Evolutionary conservation across 2,888 invertebrate genomes (phyloP).

Genomic region (Acanthoscelides obtectus): DNA sequence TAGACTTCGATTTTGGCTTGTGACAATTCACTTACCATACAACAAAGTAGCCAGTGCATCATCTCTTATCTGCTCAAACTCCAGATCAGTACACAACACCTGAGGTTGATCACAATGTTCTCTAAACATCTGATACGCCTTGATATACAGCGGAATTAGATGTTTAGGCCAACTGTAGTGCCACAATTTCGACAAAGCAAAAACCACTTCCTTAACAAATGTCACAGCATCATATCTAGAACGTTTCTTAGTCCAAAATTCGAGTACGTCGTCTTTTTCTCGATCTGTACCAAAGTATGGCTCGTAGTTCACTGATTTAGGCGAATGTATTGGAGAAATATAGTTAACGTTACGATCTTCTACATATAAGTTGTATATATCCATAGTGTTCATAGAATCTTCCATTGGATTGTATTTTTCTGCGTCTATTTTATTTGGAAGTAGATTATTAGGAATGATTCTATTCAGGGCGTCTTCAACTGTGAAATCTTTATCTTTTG

Average conservation of each 20-base stretch:
- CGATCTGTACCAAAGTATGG: constrained; percentile 62
- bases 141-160: constrained; percentile 52
- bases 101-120: constrained; percentile 53
- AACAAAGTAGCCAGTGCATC: constrained; percentile 52
- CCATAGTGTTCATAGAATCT: constrained; percentile 59
- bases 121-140: constrained; percentile 33
- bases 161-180: constrained; percentile 60
- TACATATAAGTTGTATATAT: constrained; percentile 58
- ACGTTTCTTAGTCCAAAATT: constrained; percentile 55
- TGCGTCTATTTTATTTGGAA: constrained; percentile 44
- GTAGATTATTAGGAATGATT: constrained; percentile 54
- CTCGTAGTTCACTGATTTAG: constrained; percentile 34
- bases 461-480: constrained; percentile 64
- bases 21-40: constrained; percentile 39
- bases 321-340: constrained; percentile 37
- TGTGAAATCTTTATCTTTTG: constrained; percentile 58
- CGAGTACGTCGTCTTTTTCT: constrained; percentile 61
- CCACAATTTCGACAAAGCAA: constrained; percentile 58
- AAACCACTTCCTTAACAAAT: constrained; percentile 58
- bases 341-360: constrained; percentile 38
- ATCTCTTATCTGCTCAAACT: constrained; percentile 44
- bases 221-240: constrained; percentile 56
- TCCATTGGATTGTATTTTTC: constrained; percentile 45
- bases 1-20: too few species aligned
- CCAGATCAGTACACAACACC: constrained; percentile 43